Base-by-base conservation (phyloP, 2,113 vertebrate genomes). In the Amphiprion ocellaris region DNA sequence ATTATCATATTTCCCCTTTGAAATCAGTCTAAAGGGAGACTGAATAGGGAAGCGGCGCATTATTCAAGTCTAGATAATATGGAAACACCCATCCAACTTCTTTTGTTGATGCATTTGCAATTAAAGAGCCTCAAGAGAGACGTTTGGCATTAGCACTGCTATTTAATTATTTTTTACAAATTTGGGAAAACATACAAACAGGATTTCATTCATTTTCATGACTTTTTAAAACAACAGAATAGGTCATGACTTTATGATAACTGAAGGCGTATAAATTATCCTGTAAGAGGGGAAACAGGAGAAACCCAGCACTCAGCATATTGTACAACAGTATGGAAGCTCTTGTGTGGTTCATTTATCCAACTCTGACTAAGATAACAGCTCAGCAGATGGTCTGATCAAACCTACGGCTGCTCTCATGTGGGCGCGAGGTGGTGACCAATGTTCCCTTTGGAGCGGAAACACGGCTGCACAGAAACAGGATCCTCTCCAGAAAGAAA, bases 1-100 rank as follows among this genome's bases (percentile, higher is more conserved):
- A 72, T 86, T 86, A 93, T 94, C 89, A 85, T 74, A 77, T 94
- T 94, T 90, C 92, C 53, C 79, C 74, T 90, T 92, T 90, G 86
- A 93, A 92, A 89, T 77, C 14, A 44, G 72, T 92, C 66, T 86
- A 85, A 89, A 65, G 81, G 30, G 46, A 16, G 44, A 21, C 37
- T 92, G 85, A 90, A 90, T 77, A 81, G 90, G 30, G 72, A 88
- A 86, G 84, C 65, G 78, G 82, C 17, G 54, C 28, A 59, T 88
- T 77, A 87, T 90, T 92, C 74, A 89, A 84, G 80, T 81, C 9
- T n/a, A 77, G 76, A 90, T 83, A 89, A 89, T 78, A 74, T 61
- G 87, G 87, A 70, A 90, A 92, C 91, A 92, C 93, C 92, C 91
- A 92, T 73, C 68, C 75, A 87, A 78, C 73, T 69, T 67, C 76